Base-by-base conservation (phyloP, 2,113 vertebrate genomes). In the Electrona antarctica region DNA sequence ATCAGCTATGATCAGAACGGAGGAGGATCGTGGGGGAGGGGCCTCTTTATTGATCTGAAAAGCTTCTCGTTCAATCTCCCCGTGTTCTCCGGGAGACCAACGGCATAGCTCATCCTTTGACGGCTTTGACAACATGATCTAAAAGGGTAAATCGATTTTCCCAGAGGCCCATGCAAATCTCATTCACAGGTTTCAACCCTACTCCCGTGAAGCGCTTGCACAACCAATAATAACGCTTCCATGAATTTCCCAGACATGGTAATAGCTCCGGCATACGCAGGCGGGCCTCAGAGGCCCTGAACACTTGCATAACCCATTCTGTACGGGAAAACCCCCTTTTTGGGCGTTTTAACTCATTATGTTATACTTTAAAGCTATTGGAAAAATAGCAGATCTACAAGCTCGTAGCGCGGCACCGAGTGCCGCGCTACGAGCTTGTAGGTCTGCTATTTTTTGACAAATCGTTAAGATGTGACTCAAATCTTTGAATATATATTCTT, bases 71-170 rank as follows among this genome's bases (percentile, higher is more conserved):
- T 86, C 75, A 78, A 59, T 57, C 71, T 58, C 66, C 21, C 21
- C 80, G 77, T 73, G 67, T 83, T 78, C 84, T 79, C 72, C 33
- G 78, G 28, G 69, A 82, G 62, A 67, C 74, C 62, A 54, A 76
- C 79, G 55, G 72, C 2, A 2, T 67, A 70, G 84, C 73, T 83
- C 80, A 76, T 88, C 80, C 76, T 87, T 80, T 88, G 82, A 88
- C 85, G 80, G 81, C 67, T 76, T 67, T 86, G 85, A 90, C 88
- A 87, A 82, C 80, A 52, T 87, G 83, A 90, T 87, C 81, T 86
- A 79, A 86, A 92, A 92, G 81, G 86, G 65, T 87, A 84, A 89
- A 91, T 89, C 86, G 76, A 88, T 92, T 90, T 90, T 71, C 87
- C 79, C 74, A 66, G 69, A 74, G 75, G 69, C 65, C 69, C 28